These are phyloP conservation scores for Scaptomyza reducta DNA, from an alignment of 2,888 invertebrate species.

Conservation along the genomic window DNA sequence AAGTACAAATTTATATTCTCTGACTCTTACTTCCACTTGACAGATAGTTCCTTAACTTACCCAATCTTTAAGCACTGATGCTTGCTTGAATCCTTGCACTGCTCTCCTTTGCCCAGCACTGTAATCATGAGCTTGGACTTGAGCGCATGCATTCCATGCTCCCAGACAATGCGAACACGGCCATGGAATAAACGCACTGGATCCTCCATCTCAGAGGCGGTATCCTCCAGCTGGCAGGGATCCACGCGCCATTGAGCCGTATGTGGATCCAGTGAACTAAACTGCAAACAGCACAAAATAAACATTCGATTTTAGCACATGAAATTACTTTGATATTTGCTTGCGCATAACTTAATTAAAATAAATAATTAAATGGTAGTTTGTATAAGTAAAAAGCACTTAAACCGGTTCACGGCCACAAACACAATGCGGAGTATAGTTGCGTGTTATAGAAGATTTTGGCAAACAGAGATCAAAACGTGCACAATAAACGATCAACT, in stretches of 20 bases:
- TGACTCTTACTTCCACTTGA: background rate
- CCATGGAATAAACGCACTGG: conserved; percentile 86
- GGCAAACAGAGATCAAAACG: conserved; percentile 48
- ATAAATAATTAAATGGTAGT: conserved; percentile 5
- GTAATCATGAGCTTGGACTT: conserved; percentile 83
- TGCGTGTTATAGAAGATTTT: conserved; percentile 66
- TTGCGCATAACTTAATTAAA: conserved; percentile 1
- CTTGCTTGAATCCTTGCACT: conserved; percentile 79
- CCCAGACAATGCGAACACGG: conserved; percentile 86
- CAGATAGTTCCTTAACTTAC: conserved; percentile 54
- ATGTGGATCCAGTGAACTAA: conserved; percentile 82
- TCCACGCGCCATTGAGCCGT: conserved; percentile 86
- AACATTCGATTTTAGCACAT: background rate
- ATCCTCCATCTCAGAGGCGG: conserved; percentile 86
- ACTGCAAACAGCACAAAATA: conserved; percentile 57
- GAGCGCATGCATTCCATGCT: conserved; percentile 78
- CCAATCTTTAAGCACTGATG: conserved; percentile 83
- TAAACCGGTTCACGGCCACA: conserved; percentile 50
- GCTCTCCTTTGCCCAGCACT: conserved; percentile 82
- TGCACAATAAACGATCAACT: conserved; percentile 54
- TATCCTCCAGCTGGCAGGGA: conserved; percentile 84
- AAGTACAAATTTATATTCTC: background rate
- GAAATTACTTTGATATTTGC: background rate
- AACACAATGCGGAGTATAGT: conserved; percentile 19
- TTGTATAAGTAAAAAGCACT: conserved; percentile 35